phyloP scores from a whole-genome alignment of 1,140 invertebrate species.

The Drosophila sechellia region DNA sequence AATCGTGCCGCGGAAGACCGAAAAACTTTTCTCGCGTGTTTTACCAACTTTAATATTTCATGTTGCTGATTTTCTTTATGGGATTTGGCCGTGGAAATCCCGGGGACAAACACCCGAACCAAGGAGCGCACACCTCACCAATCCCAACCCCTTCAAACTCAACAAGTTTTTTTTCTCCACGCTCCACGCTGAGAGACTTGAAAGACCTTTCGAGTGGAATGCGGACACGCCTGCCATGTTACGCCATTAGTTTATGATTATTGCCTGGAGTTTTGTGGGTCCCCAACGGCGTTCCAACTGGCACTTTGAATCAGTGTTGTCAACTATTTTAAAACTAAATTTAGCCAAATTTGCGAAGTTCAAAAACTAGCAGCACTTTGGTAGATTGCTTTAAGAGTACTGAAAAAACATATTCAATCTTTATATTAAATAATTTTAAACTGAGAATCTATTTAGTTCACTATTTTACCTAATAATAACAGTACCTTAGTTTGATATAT shows the following conservation, averaged over 20 bases:
- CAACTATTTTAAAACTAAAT: slow-evolving; percentile 4
- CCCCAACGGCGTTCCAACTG: slow-evolving; percentile 11
- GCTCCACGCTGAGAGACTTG: slow-evolving; percentile 35
- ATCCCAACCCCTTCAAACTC: slow-evolving; percentile 46
- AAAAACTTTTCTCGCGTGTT: slow-evolving; percentile 78
- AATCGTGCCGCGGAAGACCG: slow-evolving; percentile 42
- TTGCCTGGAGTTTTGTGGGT: slow-evolving; percentile 57
- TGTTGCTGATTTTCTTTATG: slow-evolving; percentile 80
- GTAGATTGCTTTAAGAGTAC: background rate
- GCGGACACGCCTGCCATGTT: slow-evolving; percentile 63
- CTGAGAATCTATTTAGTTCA: no score
- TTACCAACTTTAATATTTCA: slow-evolving; percentile 81
- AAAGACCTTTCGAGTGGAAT: slow-evolving; percentile 50
- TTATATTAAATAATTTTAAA: no score
- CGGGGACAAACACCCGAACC: slow-evolving; percentile 32
- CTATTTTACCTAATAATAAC: no score
- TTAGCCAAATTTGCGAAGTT: background rate
- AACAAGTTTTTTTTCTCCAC: slow-evolving; percentile 61
- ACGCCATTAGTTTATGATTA: slow-evolving; percentile 78
- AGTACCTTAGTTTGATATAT: no score
- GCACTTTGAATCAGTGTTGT: slow-evolving; percentile 19
- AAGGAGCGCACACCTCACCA: background rate
- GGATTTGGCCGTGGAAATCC: slow-evolving; percentile 50
- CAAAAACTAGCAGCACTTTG: background rate
- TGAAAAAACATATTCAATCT: no score